These are phyloP conservation scores for Oryzias curvinotus DNA, from an alignment of 2,113 vertebrate species.

Conservation along the genomic window DNA sequence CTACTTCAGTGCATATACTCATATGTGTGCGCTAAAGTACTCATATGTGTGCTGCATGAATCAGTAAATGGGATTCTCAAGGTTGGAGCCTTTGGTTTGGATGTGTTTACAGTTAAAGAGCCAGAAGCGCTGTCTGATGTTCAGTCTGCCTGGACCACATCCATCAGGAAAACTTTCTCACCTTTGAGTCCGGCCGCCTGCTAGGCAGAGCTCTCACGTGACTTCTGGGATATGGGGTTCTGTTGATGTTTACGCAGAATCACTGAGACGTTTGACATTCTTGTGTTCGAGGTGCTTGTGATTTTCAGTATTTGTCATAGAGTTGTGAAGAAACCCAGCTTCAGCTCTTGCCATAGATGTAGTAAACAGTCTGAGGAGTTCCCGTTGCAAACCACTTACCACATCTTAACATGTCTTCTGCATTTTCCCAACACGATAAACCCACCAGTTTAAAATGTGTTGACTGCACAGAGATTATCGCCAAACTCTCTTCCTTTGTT, in stretches of 20 bases:
- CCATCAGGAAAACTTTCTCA: slow-evolving; percentile 38
- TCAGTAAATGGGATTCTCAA: slow-evolving; percentile 7
- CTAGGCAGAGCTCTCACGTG: not conserved
- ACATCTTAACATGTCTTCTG: too few relatives aligned
- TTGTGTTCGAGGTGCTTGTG: slow-evolving; percentile 16
- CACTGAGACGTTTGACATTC: slow-evolving; percentile 41
- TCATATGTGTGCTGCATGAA: slow-evolving; percentile 32
- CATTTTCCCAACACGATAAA: too few relatives aligned
- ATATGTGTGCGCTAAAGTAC: slow-evolving; percentile 23
- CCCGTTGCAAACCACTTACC: too few relatives aligned
- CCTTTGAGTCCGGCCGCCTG: slow-evolving; percentile 22
- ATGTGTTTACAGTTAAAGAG: slow-evolving; percentile 63
- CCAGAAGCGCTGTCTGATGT: slow-evolving; percentile 35
- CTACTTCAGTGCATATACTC: slow-evolving; percentile 9
- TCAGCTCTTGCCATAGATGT: not conserved
- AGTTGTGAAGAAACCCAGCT: not conserved
- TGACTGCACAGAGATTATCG: too few relatives aligned
- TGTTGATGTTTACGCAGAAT: slow-evolving; percentile 28
- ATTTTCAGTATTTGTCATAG: slow-evolving; percentile 18
- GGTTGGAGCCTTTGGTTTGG: slow-evolving; percentile 55
- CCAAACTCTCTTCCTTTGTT: not conserved
- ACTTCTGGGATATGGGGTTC: slow-evolving; percentile 58
- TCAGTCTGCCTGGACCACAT: slow-evolving; percentile 34
- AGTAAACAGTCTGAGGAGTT: too few relatives aligned
- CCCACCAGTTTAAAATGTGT: too few relatives aligned